Evolutionary conservation across 1,140 invertebrate species (phyloP).

Genomic region (Sitobion miscanthi): DNA sequence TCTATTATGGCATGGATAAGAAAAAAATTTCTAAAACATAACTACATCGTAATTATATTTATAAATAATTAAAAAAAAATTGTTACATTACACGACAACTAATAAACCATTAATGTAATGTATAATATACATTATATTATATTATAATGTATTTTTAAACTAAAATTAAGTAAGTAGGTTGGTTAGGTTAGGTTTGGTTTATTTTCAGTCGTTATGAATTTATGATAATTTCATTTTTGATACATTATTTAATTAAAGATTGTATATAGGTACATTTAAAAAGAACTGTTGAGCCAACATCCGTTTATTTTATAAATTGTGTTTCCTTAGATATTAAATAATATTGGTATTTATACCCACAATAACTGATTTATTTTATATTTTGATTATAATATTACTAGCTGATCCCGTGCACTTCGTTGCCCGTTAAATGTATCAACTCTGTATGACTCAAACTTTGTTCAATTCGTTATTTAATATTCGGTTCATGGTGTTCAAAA

Average conservation of each 20-base stretch:
- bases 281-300: background rate
- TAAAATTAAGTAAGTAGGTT: background rate
- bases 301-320: background rate
- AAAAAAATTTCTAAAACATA: background rate
- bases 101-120: background rate
- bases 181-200: background rate
- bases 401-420: no score
- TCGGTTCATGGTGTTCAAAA: no score
- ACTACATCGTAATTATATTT: background rate
- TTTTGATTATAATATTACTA: background rate
- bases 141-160: background rate
- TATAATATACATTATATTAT: no score
- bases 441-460: no score
- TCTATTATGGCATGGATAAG: background rate
- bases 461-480: no score
- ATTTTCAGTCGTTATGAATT: background rate
- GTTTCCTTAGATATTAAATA: background rate
- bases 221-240: background rate
- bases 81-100: background rate
- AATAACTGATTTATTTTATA: background rate
- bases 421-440: no score
- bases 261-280: background rate
- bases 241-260: background rate
- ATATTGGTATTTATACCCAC: background rate
- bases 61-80: background rate